These are phyloP conservation scores for Centrocercus urophasianus DNA, from an alignment of 2,113 vertebrate species.

Conservation along the genomic window DNA sequence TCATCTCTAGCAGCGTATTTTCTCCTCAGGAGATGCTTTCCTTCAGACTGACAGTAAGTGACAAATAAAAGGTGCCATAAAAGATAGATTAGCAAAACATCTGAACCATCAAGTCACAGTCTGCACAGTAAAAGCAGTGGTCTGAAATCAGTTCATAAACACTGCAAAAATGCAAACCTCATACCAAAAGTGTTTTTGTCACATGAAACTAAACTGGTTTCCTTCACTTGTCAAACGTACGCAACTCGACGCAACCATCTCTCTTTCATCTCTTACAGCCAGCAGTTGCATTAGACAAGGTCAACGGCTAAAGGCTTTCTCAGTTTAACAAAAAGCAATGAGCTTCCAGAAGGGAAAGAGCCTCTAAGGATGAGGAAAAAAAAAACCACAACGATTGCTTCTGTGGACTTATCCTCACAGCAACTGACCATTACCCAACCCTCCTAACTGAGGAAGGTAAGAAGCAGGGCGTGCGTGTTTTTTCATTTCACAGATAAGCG, in stretches of 20 bases:
- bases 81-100: constrained; percentile 1
- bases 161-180: constrained; percentile 21
- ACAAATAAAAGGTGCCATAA: neutral
- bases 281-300: constrained; percentile 34
- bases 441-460: neutral
- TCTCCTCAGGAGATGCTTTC: neutral
- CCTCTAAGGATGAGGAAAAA: neutral
- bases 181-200: constrained; percentile 31
- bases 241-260: constrained; percentile 28
- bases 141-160: neutral
- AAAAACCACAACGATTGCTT: neutral
- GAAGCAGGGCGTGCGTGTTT: neutral
- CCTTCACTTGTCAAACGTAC: constrained; percentile 48
- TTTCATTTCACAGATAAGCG: neutral
- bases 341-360: neutral
- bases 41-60: neutral
- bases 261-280: constrained; percentile 41
- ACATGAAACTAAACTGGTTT: constrained; percentile 39
- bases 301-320: neutral
- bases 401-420: neutral
- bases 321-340: constrained; percentile 14
- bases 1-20: neutral
- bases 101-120: neutral
- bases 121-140: neutral
- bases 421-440: neutral